Evolutionary conservation across 1,140 invertebrate genomes (phyloP).

Genomic region (Cyclina sinensis): DNA sequence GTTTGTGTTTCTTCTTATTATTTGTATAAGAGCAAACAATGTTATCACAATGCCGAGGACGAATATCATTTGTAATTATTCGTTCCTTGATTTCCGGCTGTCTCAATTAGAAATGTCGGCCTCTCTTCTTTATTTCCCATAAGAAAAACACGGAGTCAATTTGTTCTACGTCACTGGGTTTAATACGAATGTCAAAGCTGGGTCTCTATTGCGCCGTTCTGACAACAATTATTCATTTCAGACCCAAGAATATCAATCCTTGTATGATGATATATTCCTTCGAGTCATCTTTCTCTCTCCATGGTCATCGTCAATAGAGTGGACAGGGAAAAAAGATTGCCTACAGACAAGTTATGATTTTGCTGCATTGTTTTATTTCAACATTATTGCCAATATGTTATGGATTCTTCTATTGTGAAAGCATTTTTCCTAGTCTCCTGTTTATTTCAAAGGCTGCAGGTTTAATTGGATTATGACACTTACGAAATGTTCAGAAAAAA

Average conservation of each 20-base stretch:
- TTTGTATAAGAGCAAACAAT: conserved; percentile 33
- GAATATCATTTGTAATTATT: conserved; percentile 54
- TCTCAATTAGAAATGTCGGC: conserved; percentile 41
- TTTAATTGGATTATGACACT: neutral
- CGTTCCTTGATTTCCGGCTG: conserved; percentile 49
- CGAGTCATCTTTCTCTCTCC: neutral
- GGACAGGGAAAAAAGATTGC: conserved; percentile 5
- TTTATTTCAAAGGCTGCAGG: neutral
- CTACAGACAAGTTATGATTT: conserved; percentile 15
- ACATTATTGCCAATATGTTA: neutral
- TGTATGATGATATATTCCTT: conserved; percentile 18
- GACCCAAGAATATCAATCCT: conserved; percentile 14
- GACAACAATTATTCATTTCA: conserved; percentile 37
- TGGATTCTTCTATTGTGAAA: neutral
- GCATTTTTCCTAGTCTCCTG: neutral
- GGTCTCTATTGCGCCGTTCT: conserved; percentile 49
- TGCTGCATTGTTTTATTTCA: conserved; percentile 17
- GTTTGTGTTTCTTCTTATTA: conserved; percentile 7
- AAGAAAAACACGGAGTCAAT: conserved; percentile 65
- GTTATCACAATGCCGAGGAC: neutral
- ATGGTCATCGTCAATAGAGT: too few relatives aligned
- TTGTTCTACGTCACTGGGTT: conserved; percentile 52
- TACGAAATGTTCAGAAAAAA: too few relatives aligned
- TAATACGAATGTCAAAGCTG: conserved; percentile 62
- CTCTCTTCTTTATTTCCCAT: conserved; percentile 59